Evolutionary conservation across 1,140 invertebrate species (phyloP).

Genomic region (Chironomus tepperi): DNA sequence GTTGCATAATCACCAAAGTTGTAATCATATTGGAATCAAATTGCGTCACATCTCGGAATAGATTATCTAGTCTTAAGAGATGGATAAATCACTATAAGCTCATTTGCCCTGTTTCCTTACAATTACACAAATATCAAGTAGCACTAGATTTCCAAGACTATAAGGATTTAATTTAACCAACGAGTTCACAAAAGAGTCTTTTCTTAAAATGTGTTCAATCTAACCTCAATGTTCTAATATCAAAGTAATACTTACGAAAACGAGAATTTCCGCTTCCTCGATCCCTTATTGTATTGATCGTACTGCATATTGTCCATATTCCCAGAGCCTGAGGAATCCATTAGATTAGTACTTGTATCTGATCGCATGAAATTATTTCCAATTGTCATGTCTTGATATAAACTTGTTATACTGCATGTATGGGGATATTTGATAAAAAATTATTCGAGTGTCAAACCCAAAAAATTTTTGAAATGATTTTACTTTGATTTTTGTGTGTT

Average conservation of each 20-base stretch:
- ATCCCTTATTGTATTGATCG: not conserved
- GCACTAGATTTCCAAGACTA: too few relatives aligned
- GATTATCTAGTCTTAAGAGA: too few relatives aligned
- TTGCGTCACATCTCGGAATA: too few relatives aligned
- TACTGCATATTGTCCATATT: not conserved
- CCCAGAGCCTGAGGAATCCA: not conserved
- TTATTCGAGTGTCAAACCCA: not conserved
- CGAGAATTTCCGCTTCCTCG: not conserved
- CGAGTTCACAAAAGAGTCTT: too few relatives aligned
- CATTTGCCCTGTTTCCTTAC: too few relatives aligned
- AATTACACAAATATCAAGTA: too few relatives aligned
- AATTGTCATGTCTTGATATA: constrained; percentile 3
- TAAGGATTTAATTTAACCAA: too few relatives aligned
- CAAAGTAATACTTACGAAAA: not conserved
- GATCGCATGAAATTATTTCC: not conserved
- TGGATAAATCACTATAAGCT: too few relatives aligned
- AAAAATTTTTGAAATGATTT: not conserved
- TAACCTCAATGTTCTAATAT: not conserved
- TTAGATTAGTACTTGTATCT: not conserved
- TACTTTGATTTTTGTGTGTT: not conserved
- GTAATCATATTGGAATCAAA: too few relatives aligned
- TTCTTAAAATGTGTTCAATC: too few relatives aligned
- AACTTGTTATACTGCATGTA: not conserved
- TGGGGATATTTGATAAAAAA: not conserved
- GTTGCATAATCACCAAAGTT: too few relatives aligned